Conservation (phyloP, 2,888 invertebrate species). For the Meghimatium bilineatum region DNA sequence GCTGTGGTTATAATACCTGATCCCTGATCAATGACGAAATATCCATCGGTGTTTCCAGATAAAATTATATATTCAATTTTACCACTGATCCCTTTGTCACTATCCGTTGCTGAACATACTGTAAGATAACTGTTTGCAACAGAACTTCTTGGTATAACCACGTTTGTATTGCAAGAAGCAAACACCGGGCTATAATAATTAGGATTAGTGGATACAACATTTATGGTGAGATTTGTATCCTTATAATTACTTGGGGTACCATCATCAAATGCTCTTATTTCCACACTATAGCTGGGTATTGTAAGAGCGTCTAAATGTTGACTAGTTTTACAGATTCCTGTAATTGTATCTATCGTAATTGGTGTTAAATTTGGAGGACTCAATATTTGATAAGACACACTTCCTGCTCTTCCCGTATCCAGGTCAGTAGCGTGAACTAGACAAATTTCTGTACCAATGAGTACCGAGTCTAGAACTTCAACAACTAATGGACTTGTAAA, state of each 20-base stretch:
- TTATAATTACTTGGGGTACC: background rate
- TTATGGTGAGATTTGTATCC: background rate
- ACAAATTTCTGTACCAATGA: constrained; percentile 88
- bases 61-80: constrained; percentile 54
- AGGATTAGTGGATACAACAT: constrained; percentile 9
- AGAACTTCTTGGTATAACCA: constrained; percentile 1
- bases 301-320: constrained; percentile 55
- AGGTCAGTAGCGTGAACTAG: constrained; percentile 89
- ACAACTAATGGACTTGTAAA: constrained; percentile 83
- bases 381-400: constrained; percentile 58
- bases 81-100: constrained; percentile 60
- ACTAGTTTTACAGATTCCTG: constrained; percentile 58
- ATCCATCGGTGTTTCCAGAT: constrained; percentile 56
- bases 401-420: constrained; percentile 83
- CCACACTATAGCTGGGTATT: constrained; percentile 2
- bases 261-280: constrained; percentile 19
- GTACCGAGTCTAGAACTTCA: constrained; percentile 92
- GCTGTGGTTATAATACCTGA: constrained; percentile 55
- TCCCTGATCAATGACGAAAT: constrained; percentile 56
- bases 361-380: constrained; percentile 54
- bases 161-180: background rate
- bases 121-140: background rate
- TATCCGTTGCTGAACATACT: constrained; percentile 47
- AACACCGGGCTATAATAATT: constrained; percentile 34
- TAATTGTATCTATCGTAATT: constrained; percentile 57